phyloP scores from a whole-genome alignment of 2,113 vertebrate species.

The Martes martes region DNA sequence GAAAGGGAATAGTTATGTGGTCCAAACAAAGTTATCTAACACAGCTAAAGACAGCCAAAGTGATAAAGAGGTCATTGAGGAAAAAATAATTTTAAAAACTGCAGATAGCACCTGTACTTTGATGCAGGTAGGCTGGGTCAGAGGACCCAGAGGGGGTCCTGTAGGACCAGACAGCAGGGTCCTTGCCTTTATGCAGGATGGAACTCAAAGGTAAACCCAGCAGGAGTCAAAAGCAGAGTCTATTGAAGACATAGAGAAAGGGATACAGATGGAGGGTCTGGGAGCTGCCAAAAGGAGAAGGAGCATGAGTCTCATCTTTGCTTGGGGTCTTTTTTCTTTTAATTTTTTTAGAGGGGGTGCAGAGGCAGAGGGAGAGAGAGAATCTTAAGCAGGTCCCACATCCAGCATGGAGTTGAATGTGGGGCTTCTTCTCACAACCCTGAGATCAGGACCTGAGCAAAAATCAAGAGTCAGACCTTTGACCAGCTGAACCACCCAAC shows the following conservation, averaged over 20 bases:
- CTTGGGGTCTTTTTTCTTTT: neutral
- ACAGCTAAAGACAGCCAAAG: neutral
- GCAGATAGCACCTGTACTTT: neutral
- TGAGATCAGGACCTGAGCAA: neutral
- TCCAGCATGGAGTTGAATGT: neutral
- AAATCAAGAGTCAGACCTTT: neutral
- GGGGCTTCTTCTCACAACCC: neutral
- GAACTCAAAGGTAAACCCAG: neutral
- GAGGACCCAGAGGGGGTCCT: neutral
- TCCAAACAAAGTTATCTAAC: neutral
- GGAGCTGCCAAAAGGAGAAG: neutral
- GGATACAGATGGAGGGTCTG: neutral
- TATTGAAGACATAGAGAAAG: neutral
- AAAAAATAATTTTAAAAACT: neutral
- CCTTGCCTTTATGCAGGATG: neutral
- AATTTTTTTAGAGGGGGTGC: neutral
- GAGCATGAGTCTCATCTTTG: neutral
- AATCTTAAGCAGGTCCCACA: neutral
- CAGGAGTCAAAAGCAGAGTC: neutral
- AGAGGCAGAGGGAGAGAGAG: neutral
- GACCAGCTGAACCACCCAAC: neutral
- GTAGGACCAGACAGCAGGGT: neutral
- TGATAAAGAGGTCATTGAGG: neutral
- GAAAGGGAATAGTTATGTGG: neutral
- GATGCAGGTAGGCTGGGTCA: neutral